Base-by-base conservation (phyloP, 2,113 vertebrate species). In the Oreotrochilus melanogaster region DNA sequence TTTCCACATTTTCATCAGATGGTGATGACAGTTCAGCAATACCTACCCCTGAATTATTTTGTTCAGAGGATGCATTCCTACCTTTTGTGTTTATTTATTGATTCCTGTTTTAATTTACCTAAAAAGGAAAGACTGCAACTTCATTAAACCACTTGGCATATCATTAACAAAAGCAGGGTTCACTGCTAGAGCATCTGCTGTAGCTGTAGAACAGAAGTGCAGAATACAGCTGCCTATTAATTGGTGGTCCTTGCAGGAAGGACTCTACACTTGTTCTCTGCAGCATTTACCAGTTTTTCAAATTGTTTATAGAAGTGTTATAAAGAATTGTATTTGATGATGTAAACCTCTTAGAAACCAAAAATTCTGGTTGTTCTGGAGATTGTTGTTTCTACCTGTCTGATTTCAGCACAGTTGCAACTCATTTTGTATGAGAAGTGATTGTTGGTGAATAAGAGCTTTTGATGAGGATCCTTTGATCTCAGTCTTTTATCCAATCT, bases 391-490 rank as follows among this genome's bases (percentile, higher is more conserved):
- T 92, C 92, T 92, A 74, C 78, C 30, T 92, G 72, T 90, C 92
- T 90, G 58, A 65, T 86, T 93, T 88, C 78, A 81, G 56, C 64
- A 90, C 51, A 74, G 67, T 56, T 93, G 89, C 80, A 72, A 78
- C 37, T 86, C 60, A 74, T 87, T 95, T 94, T 85, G 92, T 64
- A 67, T 79, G 56, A 86, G 78, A 90, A 93, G 60, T 95, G 81
- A 70, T 74, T 95, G 58, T 65, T 67, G 54, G 84, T 86, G 81
- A 67, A 11, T 76, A 19, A 82, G 65, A 95, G 23, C n/a, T 94
- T 75, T 54, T 88, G 88, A 92, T 0, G 0, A 88, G 35, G n/a
- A 60, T 86, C 94, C 92, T 96, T 97, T 96, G 92, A 96, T 88
- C 92, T 93, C 31, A 93, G 72, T 65, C 33, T 92, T 96, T 88